Conservation (phyloP, 2,113 vertebrate genomes). For the Scolopax mira region DNA sequence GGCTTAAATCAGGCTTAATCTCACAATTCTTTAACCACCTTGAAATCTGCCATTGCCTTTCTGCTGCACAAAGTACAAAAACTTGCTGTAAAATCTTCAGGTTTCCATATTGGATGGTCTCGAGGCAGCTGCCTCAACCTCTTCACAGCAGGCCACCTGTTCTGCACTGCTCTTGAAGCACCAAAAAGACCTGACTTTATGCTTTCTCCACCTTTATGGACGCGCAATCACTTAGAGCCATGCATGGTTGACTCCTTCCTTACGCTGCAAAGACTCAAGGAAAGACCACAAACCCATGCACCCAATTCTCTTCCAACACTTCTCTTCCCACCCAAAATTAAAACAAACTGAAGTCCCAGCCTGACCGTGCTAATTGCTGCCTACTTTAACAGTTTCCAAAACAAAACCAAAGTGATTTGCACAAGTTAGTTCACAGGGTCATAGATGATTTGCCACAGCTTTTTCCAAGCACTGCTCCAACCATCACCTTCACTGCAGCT, state of each 20-base stretch:
- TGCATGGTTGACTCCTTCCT: not conserved
- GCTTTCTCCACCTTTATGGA: not conserved
- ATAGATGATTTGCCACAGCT: not conserved
- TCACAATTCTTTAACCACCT: not conserved
- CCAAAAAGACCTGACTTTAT: not conserved
- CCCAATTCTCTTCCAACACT: not conserved
- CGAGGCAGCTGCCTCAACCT: not conserved
- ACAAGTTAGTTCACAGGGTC: not conserved
- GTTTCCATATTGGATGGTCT: not conserved
- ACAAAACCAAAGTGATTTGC: not conserved
- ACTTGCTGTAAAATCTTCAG: slow-evolving; percentile 20
- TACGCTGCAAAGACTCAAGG: not conserved
- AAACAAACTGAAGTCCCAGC: not conserved
- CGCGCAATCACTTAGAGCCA: not conserved
- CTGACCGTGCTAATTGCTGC: not conserved
- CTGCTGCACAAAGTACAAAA: not conserved
- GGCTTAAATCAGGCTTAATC: not conserved
- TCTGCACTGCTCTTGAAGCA: not conserved
- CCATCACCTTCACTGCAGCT: not conserved
- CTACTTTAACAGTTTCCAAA: not conserved
- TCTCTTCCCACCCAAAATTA: not conserved
- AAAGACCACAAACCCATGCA: accelerated
- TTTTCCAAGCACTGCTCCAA: not conserved
- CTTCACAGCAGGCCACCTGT: not conserved
- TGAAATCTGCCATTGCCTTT: not conserved